Evolutionary conservation across 2,113 vertebrate genomes (phyloP).

Genomic region (Hyla sarda): DNA sequence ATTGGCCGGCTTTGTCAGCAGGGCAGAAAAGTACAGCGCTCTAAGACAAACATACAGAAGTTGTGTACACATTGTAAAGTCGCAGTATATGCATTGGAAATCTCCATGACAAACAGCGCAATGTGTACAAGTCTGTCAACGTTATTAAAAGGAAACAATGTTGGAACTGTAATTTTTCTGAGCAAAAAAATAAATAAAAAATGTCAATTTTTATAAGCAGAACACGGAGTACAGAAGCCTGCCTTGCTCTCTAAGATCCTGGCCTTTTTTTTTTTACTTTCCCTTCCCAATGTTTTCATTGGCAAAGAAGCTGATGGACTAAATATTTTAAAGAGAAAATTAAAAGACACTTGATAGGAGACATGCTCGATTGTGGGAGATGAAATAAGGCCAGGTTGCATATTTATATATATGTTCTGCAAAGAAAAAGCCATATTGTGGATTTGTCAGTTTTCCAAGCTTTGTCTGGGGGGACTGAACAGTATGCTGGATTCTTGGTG

Average conservation of each 20-base stretch:
- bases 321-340: constrained; percentile 60
- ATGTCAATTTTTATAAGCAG: constrained; percentile 43
- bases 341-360: constrained; percentile 59
- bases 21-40: constrained; percentile 37
- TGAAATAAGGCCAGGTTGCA: constrained; percentile 56
- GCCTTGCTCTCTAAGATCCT: constrained; percentile 22
- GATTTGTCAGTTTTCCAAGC: constrained; percentile 56
- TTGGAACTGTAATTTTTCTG: constrained; percentile 27
- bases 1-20: constrained; percentile 50
- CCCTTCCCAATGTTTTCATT: constrained; percentile 52
- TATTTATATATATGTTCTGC: constrained; percentile 58
- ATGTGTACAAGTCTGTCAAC: constrained; percentile 41
- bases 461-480: constrained; percentile 51
- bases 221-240: constrained; percentile 45
- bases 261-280: constrained; percentile 16
- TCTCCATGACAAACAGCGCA: constrained; percentile 38
- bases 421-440: constrained; percentile 54
- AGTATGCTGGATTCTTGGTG: constrained; percentile 56
- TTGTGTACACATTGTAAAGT: constrained; percentile 53
- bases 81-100: constrained; percentile 38
- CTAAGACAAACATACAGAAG: constrained; percentile 58
- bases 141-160: constrained; percentile 43
- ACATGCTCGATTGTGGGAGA: constrained; percentile 56
- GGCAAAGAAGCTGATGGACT: constrained; percentile 56
- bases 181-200: too few relatives aligned